phyloP scores from a whole-genome alignment of 1,140 invertebrate genomes.

The Drosophila tropicalis region DNA sequence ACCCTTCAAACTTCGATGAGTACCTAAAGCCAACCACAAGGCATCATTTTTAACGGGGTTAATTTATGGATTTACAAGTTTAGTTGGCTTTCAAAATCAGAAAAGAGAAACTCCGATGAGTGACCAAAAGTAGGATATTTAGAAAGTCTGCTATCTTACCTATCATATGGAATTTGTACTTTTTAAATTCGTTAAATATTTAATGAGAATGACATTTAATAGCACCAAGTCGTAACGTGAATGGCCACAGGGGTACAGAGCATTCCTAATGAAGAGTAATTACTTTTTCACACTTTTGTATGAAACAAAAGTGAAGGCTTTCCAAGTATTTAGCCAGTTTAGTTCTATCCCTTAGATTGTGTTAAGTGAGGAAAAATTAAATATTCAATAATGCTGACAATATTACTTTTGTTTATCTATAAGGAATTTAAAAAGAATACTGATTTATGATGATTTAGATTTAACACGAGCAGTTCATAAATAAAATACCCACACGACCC shows the following conservation, averaged over 20 bases:
- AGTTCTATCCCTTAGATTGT: too few relatives aligned
- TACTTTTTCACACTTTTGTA: background rate
- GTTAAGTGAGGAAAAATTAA: background rate
- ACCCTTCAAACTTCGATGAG: background rate
- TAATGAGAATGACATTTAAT: conserved; percentile 8
- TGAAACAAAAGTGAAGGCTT: background rate
- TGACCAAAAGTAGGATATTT: background rate
- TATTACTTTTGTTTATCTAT: background rate
- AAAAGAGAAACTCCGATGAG: too few relatives aligned
- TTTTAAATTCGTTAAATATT: background rate
- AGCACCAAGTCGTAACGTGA: conserved; percentile 6
- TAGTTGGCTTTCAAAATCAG: too few relatives aligned
- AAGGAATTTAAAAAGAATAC: background rate
- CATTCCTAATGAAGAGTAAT: conserved; percentile 5
- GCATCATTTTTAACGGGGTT: background rate
- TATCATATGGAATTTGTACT: background rate
- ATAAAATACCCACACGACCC: background rate
- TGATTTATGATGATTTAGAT: too few relatives aligned
- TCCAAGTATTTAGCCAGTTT: too few relatives aligned
- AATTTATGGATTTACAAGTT: background rate
- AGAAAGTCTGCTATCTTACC: background rate
- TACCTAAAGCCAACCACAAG: background rate
- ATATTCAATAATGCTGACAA: background rate
- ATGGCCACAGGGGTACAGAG: background rate
- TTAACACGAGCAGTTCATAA: background rate